Evolutionary conservation across 2,797 vertebrate genomes (phyloP), one percentile per base, ranked within the genome.

Genomic region (Astyanax mexicanus): DNA sequence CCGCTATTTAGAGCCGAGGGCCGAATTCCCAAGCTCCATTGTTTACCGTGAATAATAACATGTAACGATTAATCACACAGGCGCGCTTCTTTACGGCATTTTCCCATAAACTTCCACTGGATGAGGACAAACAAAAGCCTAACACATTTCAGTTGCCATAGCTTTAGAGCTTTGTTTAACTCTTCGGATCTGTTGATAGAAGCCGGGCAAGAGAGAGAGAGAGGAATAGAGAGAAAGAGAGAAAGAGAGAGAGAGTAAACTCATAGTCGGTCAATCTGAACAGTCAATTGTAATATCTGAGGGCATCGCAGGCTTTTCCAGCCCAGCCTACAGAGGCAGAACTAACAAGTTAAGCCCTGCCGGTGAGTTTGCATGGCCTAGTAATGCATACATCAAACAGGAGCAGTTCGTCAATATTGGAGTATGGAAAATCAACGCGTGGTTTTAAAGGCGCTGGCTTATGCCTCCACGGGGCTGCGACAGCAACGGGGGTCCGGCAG

Each of bases 281-380:
- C 93, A 93, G 95, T 94, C 94, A 91, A 94, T 95, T 93, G 91
- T 93, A 95, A 97, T 96, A 96, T 97, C 95, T 96, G 84, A 90
- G 92, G 96, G 96, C 95, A 95, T 96, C 94, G 92, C 92, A 92
- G 94, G 93, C 94, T 93, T 90, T 66, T 92, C 95, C 91, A 93
- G 90, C 93, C 90, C 92, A 90, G 91, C 92, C 92, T 92, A 90
- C 90, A 93, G 93, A 95, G 95, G 95, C 95, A 96, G 95, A 96
- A 96, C 95, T 96, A 98, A 97, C 94, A 95, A 93, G 94, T 95
- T 95, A 96, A 96, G 94, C 95, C 95, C 94, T 95, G 95, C 95
- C 95, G 94, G 90, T 96, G 96, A 94, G 95, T 94, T 94, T 94
- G 93, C 93, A 93, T 91, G 86, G 89, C 87, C 91, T 92, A 89